Evolutionary conservation across 2,888 invertebrate species (phyloP).

Genomic region (Phorcus lineatus): DNA sequence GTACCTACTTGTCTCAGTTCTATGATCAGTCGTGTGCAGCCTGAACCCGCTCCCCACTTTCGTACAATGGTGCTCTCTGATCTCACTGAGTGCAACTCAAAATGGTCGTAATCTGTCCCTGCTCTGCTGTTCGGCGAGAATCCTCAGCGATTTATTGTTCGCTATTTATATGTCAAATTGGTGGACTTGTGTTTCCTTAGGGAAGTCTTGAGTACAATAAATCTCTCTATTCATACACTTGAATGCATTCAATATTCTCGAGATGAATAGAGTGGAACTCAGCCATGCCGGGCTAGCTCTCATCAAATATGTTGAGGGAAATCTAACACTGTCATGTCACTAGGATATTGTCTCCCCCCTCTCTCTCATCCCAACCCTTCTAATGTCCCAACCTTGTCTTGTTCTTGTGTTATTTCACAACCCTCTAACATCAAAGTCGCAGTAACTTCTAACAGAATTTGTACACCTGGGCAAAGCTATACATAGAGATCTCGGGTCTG

Average conservation of each 20-base stretch:
- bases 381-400: too few relatives aligned
- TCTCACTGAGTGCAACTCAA: not conserved
- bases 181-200: conserved; percentile 21
- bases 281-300: too few relatives aligned
- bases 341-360: too few relatives aligned
- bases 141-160: not conserved
- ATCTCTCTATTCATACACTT: conserved; percentile 18
- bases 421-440: too few relatives aligned
- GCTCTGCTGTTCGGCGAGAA: not conserved
- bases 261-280: too few relatives aligned
- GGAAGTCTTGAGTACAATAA: conserved; percentile 7
- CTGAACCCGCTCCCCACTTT: not conserved
- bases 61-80: not conserved
- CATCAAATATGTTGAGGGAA: too few relatives aligned
- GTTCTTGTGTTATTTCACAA: too few relatives aligned
- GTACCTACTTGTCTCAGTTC: not conserved
- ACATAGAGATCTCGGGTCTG: too few relatives aligned
- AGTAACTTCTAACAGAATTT: too few relatives aligned
- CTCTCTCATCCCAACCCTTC: too few relatives aligned
- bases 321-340: too few relatives aligned
- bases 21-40: not conserved
- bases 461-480: too few relatives aligned
- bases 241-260: conserved; percentile 18
- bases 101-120: conserved; percentile 15
- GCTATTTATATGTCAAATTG: conserved; percentile 23